phyloP scores from a whole-genome alignment of 2,888 invertebrate species.

The Eristalis tenax region DNA sequence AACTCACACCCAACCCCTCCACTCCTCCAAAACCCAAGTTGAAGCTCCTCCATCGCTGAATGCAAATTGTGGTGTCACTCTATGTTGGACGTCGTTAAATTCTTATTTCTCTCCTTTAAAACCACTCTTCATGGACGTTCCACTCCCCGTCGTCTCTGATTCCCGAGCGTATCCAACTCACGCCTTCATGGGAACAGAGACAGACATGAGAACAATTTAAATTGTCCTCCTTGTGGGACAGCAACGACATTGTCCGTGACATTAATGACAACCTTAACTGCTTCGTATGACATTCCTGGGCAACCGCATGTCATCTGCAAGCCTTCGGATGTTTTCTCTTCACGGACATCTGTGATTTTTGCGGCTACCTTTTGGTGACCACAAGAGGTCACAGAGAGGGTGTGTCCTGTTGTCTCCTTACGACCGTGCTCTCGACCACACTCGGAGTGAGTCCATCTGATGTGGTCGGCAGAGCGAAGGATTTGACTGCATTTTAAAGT shows the following conservation, averaged over 20 bases:
- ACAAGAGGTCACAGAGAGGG: not conserved
- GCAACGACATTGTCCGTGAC: not conserved
- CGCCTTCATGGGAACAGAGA: not conserved
- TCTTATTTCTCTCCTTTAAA: not conserved
- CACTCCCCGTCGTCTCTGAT: not conserved
- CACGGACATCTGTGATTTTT: not conserved
- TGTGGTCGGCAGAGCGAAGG: no score
- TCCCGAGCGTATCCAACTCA: not conserved
- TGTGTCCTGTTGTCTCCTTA: no score
- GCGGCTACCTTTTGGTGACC: not conserved
- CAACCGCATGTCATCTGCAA: not conserved
- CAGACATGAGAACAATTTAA: not conserved
- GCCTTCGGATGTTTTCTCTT: not conserved
- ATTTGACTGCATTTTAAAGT: no score
- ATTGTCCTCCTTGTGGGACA: not conserved
- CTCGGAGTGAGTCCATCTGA: no score
- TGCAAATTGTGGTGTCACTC: not conserved
- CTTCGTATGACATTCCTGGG: not conserved
- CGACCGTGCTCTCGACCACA: no score
- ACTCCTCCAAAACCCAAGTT: not conserved
- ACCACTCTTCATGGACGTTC: no score
- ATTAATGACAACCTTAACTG: not conserved
- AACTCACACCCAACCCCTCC: not conserved
- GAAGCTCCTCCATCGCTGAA: not conserved
- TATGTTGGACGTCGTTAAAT: not conserved